Conservation (phyloP, 1,140 invertebrate genomes). For the Epicauta chinensis region DNA sequence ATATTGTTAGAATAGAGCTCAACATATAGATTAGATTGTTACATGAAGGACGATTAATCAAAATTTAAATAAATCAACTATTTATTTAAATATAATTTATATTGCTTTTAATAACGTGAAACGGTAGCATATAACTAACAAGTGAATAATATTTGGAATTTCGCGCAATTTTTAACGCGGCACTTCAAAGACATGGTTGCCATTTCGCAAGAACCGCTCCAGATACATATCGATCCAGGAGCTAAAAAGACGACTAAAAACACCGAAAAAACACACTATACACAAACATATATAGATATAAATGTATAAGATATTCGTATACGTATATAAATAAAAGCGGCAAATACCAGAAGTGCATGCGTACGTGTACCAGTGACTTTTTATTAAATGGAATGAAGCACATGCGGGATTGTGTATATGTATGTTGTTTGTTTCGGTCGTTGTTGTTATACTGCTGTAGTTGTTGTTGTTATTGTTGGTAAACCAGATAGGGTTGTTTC, state of each 20-base stretch:
- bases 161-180: conserved; percentile 44
- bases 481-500: no score
- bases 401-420: conserved; percentile 29
- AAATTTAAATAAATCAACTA: no score
- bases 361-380: conserved; percentile 33
- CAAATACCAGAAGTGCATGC: conserved; percentile 34
- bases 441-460: no score
- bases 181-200: conserved; percentile 36
- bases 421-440: neutral
- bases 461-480: no score
- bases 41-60: no score
- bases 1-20: no score
- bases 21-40: no score
- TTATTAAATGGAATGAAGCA: conserved; percentile 34
- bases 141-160: conserved; percentile 44
- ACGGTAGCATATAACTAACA: conserved; percentile 31
- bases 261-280: conserved; percentile 6
- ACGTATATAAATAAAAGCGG: conserved; percentile 9
- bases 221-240: conserved; percentile 40
- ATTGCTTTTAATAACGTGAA: no score
- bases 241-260: conserved; percentile 27
- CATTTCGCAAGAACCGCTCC: conserved; percentile 34
- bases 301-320: neutral
- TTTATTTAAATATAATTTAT: no score
- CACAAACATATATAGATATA: conserved; percentile 5